Conservation (phyloP, 2,888 invertebrate genomes). For the Drosophila setosimentum region DNA sequence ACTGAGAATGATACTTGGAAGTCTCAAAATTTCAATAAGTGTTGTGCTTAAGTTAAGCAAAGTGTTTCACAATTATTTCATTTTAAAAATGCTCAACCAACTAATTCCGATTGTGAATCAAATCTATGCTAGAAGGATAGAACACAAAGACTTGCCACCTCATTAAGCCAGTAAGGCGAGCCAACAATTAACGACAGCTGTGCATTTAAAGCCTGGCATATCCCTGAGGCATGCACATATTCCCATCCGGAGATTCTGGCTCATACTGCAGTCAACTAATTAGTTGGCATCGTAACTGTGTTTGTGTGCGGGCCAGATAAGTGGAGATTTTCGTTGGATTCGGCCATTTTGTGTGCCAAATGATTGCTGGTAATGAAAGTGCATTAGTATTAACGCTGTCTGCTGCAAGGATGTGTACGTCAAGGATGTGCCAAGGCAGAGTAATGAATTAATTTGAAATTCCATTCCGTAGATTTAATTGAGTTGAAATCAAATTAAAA, state of each 20-base stretch:
- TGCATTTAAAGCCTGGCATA: conserved; percentile 28
- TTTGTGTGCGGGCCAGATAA: conserved; percentile 2
- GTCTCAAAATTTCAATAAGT: not conserved
- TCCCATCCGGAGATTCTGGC: not conserved
- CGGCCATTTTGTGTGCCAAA: conserved; percentile 10
- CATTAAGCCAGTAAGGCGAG: conserved; percentile 17
- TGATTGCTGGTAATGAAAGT: conserved; percentile 35
- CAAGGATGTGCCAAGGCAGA: conserved; percentile 44
- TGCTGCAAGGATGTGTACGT: conserved; percentile 18
- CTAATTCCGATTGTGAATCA: not conserved
- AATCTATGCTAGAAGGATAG: not conserved
- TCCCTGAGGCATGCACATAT: conserved; percentile 2
- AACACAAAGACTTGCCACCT: conserved; percentile 15
- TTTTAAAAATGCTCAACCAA: not conserved
- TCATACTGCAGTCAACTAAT: conserved; percentile 42
- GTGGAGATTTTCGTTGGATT: not conserved
- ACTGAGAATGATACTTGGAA: not conserved
- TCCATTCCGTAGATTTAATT: conserved; percentile 85
- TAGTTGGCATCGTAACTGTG: conserved; percentile 24
- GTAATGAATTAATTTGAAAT: conserved; percentile 83
- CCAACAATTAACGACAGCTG: conserved; percentile 42
- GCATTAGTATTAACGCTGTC: conserved; percentile 24
- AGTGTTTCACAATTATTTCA: not conserved
- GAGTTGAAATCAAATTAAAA: conserved; percentile 85
- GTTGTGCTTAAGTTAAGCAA: not conserved